phyloP scores from a whole-genome alignment of 2,888 invertebrate species.

The Amphipyra berbera region DNA sequence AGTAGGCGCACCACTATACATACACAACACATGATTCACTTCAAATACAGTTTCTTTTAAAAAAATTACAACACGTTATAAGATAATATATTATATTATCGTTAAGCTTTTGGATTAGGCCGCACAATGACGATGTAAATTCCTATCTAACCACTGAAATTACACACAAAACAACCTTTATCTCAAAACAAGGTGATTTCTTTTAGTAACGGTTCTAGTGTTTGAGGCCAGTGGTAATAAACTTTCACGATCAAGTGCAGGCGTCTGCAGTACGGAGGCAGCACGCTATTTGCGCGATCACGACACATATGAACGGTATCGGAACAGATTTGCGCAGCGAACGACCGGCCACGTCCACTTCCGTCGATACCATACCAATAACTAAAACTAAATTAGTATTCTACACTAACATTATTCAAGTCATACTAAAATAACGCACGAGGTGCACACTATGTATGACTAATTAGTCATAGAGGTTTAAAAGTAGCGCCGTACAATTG shows the following conservation, averaged over 20 bases:
- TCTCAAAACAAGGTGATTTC: conserved; percentile 75
- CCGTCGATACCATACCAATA: conserved; percentile 78
- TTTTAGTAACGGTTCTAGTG: conserved; percentile 84
- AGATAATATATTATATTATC: conserved; percentile 21
- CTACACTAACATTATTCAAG: conserved; percentile 49
- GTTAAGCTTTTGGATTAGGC: conserved; percentile 44
- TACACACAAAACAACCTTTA: conserved; percentile 69
- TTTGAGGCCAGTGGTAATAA: conserved; percentile 85
- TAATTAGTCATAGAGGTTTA: too few species aligned
- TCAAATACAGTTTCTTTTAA: conserved; percentile 23
- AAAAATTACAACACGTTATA: conserved; percentile 19
- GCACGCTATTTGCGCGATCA: conserved; percentile 77
- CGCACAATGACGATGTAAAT: conserved; percentile 54
- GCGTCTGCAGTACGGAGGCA: conserved; percentile 73
- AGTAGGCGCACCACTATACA: conserved; percentile 27
- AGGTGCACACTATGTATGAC: conserved; percentile 33
- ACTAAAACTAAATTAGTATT: conserved; percentile 71
- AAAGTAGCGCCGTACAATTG: too few species aligned
- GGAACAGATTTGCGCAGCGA: conserved; percentile 63
- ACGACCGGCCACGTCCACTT: conserved; percentile 76
- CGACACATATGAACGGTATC: conserved; percentile 69
- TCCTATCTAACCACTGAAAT: conserved; percentile 64
- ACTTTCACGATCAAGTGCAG: conserved; percentile 88
- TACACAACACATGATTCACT: conserved; percentile 41
- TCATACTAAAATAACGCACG: conserved; percentile 47